These are phyloP conservation scores for Drosophila funebris DNA, from an alignment of 1,140 invertebrate genomes.

Conservation along the genomic window DNA sequence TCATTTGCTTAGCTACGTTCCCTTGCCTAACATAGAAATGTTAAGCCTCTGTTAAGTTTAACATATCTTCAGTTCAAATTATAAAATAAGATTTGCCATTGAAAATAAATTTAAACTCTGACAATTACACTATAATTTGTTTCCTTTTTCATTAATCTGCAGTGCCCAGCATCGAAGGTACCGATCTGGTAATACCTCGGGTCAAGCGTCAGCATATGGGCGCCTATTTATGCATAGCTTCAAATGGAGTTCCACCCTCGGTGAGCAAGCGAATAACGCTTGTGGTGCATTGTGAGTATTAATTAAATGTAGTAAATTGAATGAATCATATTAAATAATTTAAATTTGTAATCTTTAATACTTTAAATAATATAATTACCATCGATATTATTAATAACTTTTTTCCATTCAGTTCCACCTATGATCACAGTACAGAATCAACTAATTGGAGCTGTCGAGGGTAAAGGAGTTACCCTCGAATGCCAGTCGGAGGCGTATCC, in stretches of 20 bases:
- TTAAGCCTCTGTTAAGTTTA: no score
- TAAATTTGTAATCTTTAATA: no score
- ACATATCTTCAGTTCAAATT: no score
- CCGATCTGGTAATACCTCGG: slow-evolving; percentile 90
- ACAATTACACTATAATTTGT: not conserved
- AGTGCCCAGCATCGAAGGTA: slow-evolving; percentile 89
- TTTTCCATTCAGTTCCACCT: slow-evolving; percentile 87
- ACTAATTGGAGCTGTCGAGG: slow-evolving; percentile 90
- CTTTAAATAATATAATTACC: not conserved
- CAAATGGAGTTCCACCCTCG: slow-evolving; percentile 93
- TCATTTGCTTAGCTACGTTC: no score
- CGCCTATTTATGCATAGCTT: slow-evolving; percentile 94
- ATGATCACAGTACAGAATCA: slow-evolving; percentile 93
- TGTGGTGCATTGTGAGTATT: slow-evolving; percentile 92
- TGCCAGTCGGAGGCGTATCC: slow-evolving; percentile 94
- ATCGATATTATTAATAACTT: not conserved
- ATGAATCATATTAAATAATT: not conserved
- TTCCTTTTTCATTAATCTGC: slow-evolving; percentile 76
- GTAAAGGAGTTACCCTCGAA: slow-evolving; percentile 90
- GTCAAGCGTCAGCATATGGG: slow-evolving; percentile 95
- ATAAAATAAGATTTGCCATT: no score
- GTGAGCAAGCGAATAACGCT: slow-evolving; percentile 95
- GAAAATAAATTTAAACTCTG: not conserved
- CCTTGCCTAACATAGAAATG: no score
- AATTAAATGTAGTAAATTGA: not conserved